Conservation (phyloP, 2,113 vertebrate genomes). For the Oenanthe oenanthe region DNA sequence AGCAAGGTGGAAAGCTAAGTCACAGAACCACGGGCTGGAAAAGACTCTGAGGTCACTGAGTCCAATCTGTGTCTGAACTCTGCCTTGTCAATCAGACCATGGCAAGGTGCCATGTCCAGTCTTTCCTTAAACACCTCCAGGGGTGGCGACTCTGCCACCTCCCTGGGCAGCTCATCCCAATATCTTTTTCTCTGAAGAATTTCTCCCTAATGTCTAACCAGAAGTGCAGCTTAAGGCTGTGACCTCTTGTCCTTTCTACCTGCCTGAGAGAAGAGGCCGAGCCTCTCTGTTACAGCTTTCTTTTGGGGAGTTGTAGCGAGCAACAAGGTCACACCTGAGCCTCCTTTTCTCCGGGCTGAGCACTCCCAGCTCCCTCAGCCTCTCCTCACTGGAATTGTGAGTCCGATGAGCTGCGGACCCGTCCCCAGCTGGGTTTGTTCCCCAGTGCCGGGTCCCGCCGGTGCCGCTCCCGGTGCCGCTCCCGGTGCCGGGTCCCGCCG, state of each 20-base stretch:
- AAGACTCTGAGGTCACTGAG: background rate
- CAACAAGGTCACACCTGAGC: accelerated
- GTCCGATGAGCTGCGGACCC: background rate
- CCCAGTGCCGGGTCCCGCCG: too few relatives aligned
- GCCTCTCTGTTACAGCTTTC: background rate
- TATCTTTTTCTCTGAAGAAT: background rate
- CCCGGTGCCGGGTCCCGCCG: accelerated
- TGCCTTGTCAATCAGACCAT: background rate
- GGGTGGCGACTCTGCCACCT: background rate
- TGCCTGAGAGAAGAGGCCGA: background rate
- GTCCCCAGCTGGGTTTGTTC: accelerated
- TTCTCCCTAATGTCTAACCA: background rate
- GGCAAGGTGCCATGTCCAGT: background rate
- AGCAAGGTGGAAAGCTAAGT: background rate
- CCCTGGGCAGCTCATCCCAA: background rate
- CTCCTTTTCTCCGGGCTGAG: background rate
- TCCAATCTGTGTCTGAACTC: background rate
- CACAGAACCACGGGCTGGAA: background rate
- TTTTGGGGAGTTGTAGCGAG: background rate
- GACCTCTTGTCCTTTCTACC: background rate
- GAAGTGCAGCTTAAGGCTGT: background rate
- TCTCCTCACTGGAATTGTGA: background rate
- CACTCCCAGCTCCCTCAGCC: background rate
- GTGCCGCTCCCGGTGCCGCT: accelerated
- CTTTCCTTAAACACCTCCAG: background rate